A percentile compares a stretch with the other conserved stretches of the same genome.
Conservation (phyloP, 2,888 invertebrate species). For the Tetragonisca angustula region DNA sequence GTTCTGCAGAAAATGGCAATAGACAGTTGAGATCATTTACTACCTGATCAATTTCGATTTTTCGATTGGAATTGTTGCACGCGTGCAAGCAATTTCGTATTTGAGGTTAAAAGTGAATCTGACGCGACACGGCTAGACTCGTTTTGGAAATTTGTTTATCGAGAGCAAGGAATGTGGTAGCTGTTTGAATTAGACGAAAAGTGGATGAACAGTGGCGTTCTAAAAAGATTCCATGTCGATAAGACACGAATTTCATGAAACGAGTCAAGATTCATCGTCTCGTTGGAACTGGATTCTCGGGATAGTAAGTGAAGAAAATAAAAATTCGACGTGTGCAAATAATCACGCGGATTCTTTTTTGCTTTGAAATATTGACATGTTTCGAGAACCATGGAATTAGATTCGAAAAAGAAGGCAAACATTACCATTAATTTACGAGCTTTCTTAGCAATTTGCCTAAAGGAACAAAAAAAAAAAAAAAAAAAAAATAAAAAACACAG, state of each 20-base stretch:
- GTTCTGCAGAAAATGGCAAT: too few relatives aligned
- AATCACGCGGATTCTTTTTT: background rate
- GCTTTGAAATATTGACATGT: background rate
- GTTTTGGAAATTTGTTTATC: too few relatives aligned
- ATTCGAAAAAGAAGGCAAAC: background rate
- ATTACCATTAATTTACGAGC: conserved; percentile 46
- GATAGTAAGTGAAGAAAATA: background rate
- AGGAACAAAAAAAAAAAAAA: background rate
- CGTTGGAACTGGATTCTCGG: background rate
- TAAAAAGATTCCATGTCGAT: background rate
- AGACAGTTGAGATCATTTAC: too few relatives aligned
- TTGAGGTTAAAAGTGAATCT: too few relatives aligned
- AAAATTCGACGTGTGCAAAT: conserved; percentile 12
- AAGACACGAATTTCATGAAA: background rate
- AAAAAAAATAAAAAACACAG: background rate
- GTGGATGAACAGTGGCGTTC: background rate
- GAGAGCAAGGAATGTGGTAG: too few relatives aligned
- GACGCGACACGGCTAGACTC: too few relatives aligned
- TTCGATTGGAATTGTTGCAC: too few relatives aligned
- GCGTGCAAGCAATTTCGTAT: too few relatives aligned
- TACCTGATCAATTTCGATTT: too few relatives aligned
- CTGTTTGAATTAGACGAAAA: too few relatives aligned
- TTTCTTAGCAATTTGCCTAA: background rate
- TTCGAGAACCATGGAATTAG: conserved; percentile 11
- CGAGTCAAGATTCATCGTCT: background rate